Evolutionary conservation across 2,888 invertebrate genomes (phyloP), one percentile per base, ranked within the genome.

Genomic region (Microctonus brassicae): DNA sequence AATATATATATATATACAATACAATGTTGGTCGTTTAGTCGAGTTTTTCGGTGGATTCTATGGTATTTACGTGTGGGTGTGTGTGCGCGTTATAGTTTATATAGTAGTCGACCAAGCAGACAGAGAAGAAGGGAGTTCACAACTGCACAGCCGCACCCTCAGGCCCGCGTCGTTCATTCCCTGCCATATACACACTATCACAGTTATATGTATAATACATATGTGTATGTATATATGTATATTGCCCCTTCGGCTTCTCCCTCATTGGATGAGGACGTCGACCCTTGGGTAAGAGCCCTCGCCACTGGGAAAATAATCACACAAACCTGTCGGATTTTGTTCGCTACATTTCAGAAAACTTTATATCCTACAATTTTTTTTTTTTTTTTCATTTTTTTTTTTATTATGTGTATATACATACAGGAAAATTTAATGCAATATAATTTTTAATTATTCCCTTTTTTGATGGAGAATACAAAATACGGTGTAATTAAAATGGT

Each of bases 131-230:
- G 60, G 61, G 69, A 58, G 64, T 74, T 70, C 61, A 73, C 66
- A 70, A 70, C 68, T 73, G 73, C n/a, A n/a, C 67, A 73, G 68
- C 67, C 67, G 67, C 70, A 73, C 70, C 73, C 70, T 70, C 70
- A 60, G 70, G 65, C 61, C 60, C 53, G 65, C 58, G 65, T 61
- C 58, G 70, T 65, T 65, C 65, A 70, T 70, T 66, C 52, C 65
- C 70, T 22, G 42, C 47, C 39, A 17, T 20, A 20, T 33, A 20
- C 34, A 34, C 33, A n/a, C 29, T 26, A 33, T 29, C 24, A 20
- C 34, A 26, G 7, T 6, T 58, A 29, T 33, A 58, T 33, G 29
- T 33, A 26, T 33, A 9, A n/a, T 42, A 7, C 7, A 17, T 36
- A 10, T 62, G 10, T 17, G 9, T 47, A 36, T 36, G 10, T 36